Evolutionary conservation across 2,113 vertebrate species (phyloP).

Genomic region (Ctenomys sociabilis): DNA sequence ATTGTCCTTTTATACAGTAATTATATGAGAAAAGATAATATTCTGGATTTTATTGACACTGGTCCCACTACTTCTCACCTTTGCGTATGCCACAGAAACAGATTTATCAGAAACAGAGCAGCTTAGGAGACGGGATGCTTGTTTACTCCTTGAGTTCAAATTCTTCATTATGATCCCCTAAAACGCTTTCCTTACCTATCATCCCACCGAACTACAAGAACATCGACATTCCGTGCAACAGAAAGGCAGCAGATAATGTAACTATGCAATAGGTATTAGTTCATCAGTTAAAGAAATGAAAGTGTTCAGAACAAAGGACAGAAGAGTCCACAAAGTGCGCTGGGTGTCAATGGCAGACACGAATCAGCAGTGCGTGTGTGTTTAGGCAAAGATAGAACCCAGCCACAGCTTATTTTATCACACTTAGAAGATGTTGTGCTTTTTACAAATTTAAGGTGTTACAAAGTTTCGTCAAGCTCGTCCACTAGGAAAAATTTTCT

Average conservation of each 20-base stretch:
- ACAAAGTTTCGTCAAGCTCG: too few species aligned
- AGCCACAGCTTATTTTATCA: background rate
- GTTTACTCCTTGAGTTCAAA: background rate
- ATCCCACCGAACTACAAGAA: background rate
- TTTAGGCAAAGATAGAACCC: background rate
- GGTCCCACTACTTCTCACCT: background rate
- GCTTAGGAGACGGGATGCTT: background rate
- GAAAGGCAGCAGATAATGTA: background rate
- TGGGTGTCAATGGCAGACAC: background rate
- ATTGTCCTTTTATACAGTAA: background rate
- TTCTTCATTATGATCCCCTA: background rate
- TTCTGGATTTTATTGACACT: background rate
- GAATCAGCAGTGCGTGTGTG: background rate
- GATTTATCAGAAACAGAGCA: background rate
- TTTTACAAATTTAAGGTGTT: background rate
- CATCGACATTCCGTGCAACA: background rate
- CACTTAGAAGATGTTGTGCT: background rate
- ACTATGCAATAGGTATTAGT: background rate
- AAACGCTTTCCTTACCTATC: background rate
- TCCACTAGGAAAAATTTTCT: background rate
- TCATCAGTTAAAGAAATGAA: background rate
- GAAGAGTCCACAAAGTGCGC: background rate
- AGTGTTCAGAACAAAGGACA: background rate
- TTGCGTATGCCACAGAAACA: too few species aligned
- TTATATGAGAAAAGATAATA: background rate